Evolutionary conservation across 2,113 vertebrate genomes (phyloP).

Genomic region (Chauna torquata): DNA sequence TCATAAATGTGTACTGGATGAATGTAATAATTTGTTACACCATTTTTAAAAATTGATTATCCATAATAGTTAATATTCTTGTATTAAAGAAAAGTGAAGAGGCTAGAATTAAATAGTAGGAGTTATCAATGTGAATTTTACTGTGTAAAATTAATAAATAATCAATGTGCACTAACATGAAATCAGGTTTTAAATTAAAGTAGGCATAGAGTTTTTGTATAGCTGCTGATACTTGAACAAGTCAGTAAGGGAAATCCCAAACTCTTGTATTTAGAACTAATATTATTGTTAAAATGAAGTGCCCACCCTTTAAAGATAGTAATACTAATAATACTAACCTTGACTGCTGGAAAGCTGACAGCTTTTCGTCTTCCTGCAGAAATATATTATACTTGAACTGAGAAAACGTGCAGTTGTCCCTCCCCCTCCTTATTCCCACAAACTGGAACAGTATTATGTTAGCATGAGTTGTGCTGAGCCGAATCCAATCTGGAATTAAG

Average conservation of each 20-base stretch:
- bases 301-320: background rate
- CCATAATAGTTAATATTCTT: background rate
- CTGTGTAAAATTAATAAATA: background rate
- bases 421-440: constrained; percentile 18
- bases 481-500: constrained; percentile 41
- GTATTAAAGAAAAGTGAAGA: background rate
- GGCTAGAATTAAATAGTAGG: background rate
- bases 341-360: constrained; percentile 1
- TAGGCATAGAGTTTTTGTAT: background rate
- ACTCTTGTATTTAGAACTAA: background rate
- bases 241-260: background rate
- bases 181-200: background rate
- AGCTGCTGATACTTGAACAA: background rate
- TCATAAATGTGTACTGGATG: background rate
- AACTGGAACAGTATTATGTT: constrained; percentile 42
- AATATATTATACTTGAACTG: background rate
- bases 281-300: background rate
- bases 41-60: too few relatives aligned
- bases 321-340: background rate
- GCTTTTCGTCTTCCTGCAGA: background rate
- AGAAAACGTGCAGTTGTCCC: background rate
- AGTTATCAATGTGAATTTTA: background rate
- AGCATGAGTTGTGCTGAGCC: constrained; percentile 36
- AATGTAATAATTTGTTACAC: background rate
- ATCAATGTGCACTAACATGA: background rate